Base-by-base conservation (phyloP, 2,888 invertebrate genomes). In the Watsonalla cultraria region DNA sequence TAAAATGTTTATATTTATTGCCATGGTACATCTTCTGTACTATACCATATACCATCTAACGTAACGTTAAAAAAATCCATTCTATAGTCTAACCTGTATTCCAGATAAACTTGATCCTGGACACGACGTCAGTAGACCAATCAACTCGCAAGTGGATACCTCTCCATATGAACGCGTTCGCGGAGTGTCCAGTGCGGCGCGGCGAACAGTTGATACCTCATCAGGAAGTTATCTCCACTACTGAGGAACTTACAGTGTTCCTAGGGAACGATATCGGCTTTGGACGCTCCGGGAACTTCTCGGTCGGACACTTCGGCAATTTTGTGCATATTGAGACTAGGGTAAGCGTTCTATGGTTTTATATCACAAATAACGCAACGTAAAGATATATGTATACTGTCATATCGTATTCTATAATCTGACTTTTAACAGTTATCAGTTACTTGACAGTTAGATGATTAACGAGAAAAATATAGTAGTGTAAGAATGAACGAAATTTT, bases 221-320 rank as follows among this genome's bases (percentile, higher is more conserved):
- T 73, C 94, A 94, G 72, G 93, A 95, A 1, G 93, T 98, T 15
- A 95, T 97, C n/a, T 92, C 95, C 0, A 92, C 95, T 69, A 92
- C 96, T 37, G 95, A 96, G 71, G 92, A 93, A 52, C 95, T 97
- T 63, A 95, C 96, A 0, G 92, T 96, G 24, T 84, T 90, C 35
- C 92, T 92, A 59, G 79, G 77, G n/a, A 90, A 93, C 11, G 82
- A 92, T 45, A 82, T 96, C 9, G 97, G 96, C 0, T 85, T 95
- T 34, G 92, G 92, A n/a, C 80, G 84, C 5, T 62, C 74, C 6
- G 77, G 86, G 48, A 78, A 93, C 61, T 97, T 96, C 82, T 88
- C 92, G 24, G 94, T 95, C 62, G 96, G 96, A 11, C 84, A 90
- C n/a, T 96, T 93, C 70, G 94, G 94, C 6, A 93, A 95, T 61